Percentiles rank a stretch among this genome's conserved stretches.
Evolutionary conservation across 35 echinoderm and acorn worm species (phyloP).

Genomic region (Hemicentrotus pulcherrimus): DNA sequence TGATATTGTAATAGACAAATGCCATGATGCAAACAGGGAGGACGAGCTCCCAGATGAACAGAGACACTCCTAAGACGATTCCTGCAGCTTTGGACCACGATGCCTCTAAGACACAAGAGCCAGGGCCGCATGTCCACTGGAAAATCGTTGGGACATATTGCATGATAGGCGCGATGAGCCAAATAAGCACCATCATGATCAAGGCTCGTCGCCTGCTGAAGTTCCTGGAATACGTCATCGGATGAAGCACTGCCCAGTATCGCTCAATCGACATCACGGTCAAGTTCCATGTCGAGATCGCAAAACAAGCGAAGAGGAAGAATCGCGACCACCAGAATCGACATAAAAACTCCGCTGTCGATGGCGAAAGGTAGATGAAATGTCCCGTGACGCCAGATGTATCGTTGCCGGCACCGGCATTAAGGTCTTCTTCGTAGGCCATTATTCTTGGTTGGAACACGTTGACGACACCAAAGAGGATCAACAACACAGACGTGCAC

Average conservation of each 20-base stretch:
- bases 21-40: conserved; percentile 72
- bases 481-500: conserved; percentile 62
- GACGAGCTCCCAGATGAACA: conserved; percentile 73
- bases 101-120: conserved; percentile 37
- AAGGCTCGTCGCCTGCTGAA: conserved; percentile 62
- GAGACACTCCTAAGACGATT: conserved; percentile 52
- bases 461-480: conserved; percentile 59
- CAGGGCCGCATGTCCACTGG: conserved; percentile 13
- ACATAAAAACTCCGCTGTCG: conserved; percentile 68
- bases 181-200: conserved; percentile 49
- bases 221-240: conserved; percentile 64
- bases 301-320: conserved; percentile 74
- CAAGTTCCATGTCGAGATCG: conserved; percentile 80
- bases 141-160: conserved; percentile 59
- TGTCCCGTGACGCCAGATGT: not conserved
- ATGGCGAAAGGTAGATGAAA: not conserved
- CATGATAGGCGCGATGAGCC: conserved; percentile 65
- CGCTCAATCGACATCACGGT: conserved; percentile 79
- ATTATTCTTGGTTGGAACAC: conserved; percentile 40
- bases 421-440: not conserved
- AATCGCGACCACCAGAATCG: conserved; percentile 87
- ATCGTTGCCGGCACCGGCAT: not conserved
- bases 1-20: conserved; percentile 59
- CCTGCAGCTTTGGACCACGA: conserved; percentile 56
- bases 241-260: conserved; percentile 76